Base-by-base conservation (phyloP, 1,140 invertebrate genomes). In the Acromyrmex charruanus region DNA sequence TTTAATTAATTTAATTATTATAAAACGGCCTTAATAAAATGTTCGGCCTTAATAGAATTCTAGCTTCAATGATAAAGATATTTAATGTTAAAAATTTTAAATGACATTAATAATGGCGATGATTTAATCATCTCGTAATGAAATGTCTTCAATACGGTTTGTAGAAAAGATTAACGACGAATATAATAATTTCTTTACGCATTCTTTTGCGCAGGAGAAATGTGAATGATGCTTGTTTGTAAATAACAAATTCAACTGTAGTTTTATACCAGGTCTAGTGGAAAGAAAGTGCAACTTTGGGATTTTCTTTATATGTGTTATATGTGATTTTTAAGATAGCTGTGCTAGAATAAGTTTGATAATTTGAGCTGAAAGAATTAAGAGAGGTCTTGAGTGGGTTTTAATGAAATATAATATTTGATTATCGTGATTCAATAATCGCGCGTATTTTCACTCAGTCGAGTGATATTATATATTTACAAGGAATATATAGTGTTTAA, bases 111-210 rank as follows among this genome's bases (percentile, higher is more conserved):
- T 66, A 21, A 39, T 69, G 21, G 9, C 3, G 5, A 21, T 10
- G 39, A 49, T 68, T 68, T 68, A 68, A 69, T 44, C 39, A 97
- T 86, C 98, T 99, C 92, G 96, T 98, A 39, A 95, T 96, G 4
- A 94, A 95, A 74, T 98, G 98, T 93, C 96, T 99, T 87, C 96
- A 97, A 92, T 97, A 98, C 92, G 97, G 98, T 95, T 97, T 98
- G 16, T 96, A 96, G 88, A 93, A 95, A 88, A 95, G 98, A 65
- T 96, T 96, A 5, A 96, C 96, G 4, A 97, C 97, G 0, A 21
- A 21, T 21, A 21, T 21, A 94, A 96, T 28, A 95, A 96, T 65
- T 96, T 99, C 49, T 94, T 97, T 1, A 93, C 97, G 79, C 97
- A 98, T 92, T 97, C 0, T 87, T 99, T 98, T 91, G 96, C 90